phyloP scores from a whole-genome alignment of 1,140 invertebrate genomes.

The Thaumetopoea pityocampa region DNA sequence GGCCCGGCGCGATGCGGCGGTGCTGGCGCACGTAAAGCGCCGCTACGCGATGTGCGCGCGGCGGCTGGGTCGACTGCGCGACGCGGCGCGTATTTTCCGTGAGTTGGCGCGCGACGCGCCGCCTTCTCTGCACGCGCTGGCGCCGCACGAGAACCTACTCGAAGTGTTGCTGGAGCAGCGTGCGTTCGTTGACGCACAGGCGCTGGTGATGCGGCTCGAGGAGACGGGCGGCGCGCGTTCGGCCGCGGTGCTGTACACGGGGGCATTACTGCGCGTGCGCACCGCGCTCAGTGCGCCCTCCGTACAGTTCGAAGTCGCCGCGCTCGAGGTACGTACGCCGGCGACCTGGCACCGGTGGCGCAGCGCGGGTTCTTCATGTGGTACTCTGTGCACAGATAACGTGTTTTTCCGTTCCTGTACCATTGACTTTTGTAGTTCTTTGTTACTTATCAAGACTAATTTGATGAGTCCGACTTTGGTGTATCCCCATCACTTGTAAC shows the following conservation, averaged over 20 bases:
- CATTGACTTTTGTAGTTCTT: too few relatives aligned
- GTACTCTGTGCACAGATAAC: too few relatives aligned
- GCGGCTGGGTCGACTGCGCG: slow-evolving; percentile 94
- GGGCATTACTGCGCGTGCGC: slow-evolving; percentile 94
- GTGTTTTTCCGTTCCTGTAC: too few relatives aligned
- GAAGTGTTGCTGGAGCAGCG: slow-evolving; percentile 97
- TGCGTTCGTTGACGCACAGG: slow-evolving; percentile 94
- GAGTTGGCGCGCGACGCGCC: slow-evolving; percentile 98
- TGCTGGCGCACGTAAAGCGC: slow-evolving; percentile 96
- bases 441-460: too few relatives aligned
- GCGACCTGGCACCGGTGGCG: slow-evolving; percentile 91
- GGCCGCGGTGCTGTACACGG: slow-evolving; percentile 98
- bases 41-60: slow-evolving; percentile 97
- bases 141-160: slow-evolving; percentile 98
- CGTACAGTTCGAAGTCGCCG: too few relatives aligned
- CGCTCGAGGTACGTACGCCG: too few relatives aligned
- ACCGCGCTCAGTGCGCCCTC: too few relatives aligned
- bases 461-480: too few relatives aligned
- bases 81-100: slow-evolving; percentile 97
- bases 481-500: too few relatives aligned
- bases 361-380: too few relatives aligned
- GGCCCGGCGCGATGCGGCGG: slow-evolving; percentile 92
- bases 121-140: slow-evolving; percentile 96
- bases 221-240: slow-evolving; percentile 97
- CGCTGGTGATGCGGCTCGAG: slow-evolving; percentile 97